These are phyloP conservation scores for Hermaeophaga mercurialis DNA, from an alignment of 2,888 invertebrate species.

Conservation along the genomic window DNA sequence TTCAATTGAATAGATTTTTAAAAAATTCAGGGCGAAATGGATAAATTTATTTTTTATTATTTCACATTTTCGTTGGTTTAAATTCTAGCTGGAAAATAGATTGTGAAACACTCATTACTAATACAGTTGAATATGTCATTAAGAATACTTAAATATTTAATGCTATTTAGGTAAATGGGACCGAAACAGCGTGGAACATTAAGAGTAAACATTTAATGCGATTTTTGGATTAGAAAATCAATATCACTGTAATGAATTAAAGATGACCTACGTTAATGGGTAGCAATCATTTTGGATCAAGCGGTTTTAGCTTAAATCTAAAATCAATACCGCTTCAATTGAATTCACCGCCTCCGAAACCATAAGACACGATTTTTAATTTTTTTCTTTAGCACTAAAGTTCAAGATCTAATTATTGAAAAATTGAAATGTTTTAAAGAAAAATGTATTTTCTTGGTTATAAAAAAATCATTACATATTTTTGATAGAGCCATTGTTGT, in stretches of 20 bases:
- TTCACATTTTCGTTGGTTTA: too few species aligned
- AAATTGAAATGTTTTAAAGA: too few species aligned
- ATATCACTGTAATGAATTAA: constrained; percentile 27
- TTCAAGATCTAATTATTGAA: too few species aligned
- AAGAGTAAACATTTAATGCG: constrained; percentile 16
- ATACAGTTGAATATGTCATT: neutral
- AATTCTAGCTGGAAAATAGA: too few species aligned
- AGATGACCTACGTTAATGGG: constrained; percentile 28
- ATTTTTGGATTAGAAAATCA: constrained; percentile 26
- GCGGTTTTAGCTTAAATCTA: constrained; percentile 25
- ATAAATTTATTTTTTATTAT: too few species aligned
- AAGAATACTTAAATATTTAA: constrained; percentile 3
- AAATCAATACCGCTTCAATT: constrained; percentile 25
- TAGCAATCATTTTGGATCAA: constrained; percentile 26
- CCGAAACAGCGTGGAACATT: neutral
- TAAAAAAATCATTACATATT: too few species aligned
- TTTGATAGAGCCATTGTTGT: too few species aligned
- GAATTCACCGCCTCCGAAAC: constrained; percentile 12
- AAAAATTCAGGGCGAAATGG: too few species aligned
- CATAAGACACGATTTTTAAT: constrained; percentile 15
- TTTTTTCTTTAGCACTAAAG: constrained; percentile 4
- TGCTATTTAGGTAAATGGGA: constrained; percentile 9
- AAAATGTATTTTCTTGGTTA: too few species aligned
- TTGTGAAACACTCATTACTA: too few species aligned
- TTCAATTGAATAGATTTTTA: too few species aligned